Conservation (phyloP, 2,888 invertebrate species). For the Apodemia zela region DNA sequence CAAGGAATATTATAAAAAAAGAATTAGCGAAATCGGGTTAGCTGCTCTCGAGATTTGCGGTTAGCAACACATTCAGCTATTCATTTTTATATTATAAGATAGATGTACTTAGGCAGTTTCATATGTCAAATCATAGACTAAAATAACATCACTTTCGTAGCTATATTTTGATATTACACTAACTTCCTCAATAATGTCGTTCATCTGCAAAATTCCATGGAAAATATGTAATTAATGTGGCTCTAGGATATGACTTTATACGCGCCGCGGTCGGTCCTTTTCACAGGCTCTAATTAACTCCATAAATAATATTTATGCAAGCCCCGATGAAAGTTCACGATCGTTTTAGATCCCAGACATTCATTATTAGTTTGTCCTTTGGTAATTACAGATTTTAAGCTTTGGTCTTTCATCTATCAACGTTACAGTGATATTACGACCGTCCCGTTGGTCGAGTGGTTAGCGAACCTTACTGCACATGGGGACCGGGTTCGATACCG, state of each 20-base stretch:
- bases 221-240: background rate
- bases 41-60: no score
- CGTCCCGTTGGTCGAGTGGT: no score
- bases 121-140: no score
- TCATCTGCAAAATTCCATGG: background rate
- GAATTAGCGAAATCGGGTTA: no score
- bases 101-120: no score
- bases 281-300: conserved; percentile 1
- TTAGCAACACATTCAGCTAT: no score
- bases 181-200: background rate
- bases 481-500: no score
- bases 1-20: no score
- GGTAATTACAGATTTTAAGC: background rate
- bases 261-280: conserved; percentile 7
- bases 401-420: background rate
- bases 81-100: no score
- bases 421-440: background rate
- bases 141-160: no score
- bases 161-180: background rate
- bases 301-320: conserved; percentile 12
- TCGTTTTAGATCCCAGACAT: background rate
- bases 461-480: no score
- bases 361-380: conserved; percentile 10
- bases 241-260: background rate
- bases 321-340: background rate